phyloP scores from a whole-genome alignment of 2,888 invertebrate genomes.

The Caenorhabditis japonica region DNA sequence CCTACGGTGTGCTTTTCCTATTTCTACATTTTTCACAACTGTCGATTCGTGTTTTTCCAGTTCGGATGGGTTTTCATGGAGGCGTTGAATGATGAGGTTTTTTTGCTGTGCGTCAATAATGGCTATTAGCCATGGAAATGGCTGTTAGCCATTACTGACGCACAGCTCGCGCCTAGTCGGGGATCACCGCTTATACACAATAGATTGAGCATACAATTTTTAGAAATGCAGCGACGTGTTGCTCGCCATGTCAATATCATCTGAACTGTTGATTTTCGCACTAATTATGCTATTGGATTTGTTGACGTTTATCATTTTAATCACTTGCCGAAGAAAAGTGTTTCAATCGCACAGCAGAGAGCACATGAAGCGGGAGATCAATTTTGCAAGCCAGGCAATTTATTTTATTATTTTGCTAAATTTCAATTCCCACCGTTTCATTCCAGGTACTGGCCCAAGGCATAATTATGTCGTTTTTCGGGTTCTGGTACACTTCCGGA shows the following conservation, averaged over 20 bases:
- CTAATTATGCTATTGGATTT: constrained; percentile 6
- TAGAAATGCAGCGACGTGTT: constrained; percentile 9
- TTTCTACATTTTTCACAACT: constrained; percentile 14
- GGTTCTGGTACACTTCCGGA: constrained; percentile 13
- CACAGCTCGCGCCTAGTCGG: too few species aligned
- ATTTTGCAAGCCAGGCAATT: constrained; percentile 28
- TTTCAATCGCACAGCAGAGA: constrained; percentile 6
- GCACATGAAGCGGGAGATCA: constrained; percentile 9
- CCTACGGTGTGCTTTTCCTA: constrained; percentile 11
- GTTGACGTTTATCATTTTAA: constrained; percentile 23
- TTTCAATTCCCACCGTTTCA: too few species aligned
- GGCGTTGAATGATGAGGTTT: constrained; percentile 5
- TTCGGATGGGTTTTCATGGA: constrained; percentile 41
- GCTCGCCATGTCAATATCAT: neutral
- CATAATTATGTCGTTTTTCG: constrained; percentile 11
- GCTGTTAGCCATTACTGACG: too few species aligned
- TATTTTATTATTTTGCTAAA: constrained; percentile 4
- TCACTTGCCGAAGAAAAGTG: constrained; percentile 21
- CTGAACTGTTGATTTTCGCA: constrained; percentile 1
- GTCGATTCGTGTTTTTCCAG: constrained; percentile 26
- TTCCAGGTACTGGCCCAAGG: constrained; percentile 26
- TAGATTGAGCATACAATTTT: too few species aligned
- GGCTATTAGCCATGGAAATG: too few species aligned
- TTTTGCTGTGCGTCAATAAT: too few species aligned
- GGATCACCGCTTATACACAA: too few species aligned